Percentiles rank a stretch among this genome's conserved stretches.
Evolutionary conservation across 2,888 invertebrate genomes (phyloP).

Genomic region (Branchipolynoe longqiensis): DNA sequence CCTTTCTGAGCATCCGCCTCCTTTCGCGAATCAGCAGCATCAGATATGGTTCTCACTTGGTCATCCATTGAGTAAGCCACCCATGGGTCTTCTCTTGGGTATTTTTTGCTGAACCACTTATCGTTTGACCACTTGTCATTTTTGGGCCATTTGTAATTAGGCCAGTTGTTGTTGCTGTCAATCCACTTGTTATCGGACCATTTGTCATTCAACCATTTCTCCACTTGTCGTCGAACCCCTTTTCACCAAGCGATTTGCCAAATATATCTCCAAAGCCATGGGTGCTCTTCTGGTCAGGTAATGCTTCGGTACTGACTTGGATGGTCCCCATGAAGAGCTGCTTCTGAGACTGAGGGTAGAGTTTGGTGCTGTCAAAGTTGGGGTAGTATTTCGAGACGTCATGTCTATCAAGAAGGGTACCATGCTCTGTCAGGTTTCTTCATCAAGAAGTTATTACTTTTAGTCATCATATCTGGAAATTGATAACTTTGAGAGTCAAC

Average conservation of each 20-base stretch:
- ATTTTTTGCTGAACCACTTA: too few species aligned
- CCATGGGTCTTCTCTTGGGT: too few species aligned
- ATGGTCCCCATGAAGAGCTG: slow-evolving; percentile 14
- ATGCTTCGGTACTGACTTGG: not conserved
- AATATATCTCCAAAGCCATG: not conserved
- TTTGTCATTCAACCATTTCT: not conserved
- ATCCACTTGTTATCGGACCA: slow-evolving; percentile 15
- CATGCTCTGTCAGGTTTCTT: not conserved
- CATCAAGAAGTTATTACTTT: not conserved
- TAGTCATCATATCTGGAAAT: not conserved
- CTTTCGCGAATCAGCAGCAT: too few species aligned
- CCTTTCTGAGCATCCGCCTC: too few species aligned
- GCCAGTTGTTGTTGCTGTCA: not conserved
- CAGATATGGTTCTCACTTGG: too few species aligned
- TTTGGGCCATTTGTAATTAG: not conserved
- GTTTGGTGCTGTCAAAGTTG: not conserved
- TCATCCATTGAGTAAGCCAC: too few species aligned
- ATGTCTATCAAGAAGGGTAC: not conserved
- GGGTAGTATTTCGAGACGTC: not conserved
- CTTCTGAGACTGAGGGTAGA: slow-evolving; percentile 3
- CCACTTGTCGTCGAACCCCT: too few species aligned
- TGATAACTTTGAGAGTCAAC: not conserved
- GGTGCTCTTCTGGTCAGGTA: not conserved
- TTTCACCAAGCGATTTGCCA: too few species aligned
- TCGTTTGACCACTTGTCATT: not conserved